Base-by-base conservation (phyloP, 1,140 invertebrate species). In the Drosophila repletoides region DNA sequence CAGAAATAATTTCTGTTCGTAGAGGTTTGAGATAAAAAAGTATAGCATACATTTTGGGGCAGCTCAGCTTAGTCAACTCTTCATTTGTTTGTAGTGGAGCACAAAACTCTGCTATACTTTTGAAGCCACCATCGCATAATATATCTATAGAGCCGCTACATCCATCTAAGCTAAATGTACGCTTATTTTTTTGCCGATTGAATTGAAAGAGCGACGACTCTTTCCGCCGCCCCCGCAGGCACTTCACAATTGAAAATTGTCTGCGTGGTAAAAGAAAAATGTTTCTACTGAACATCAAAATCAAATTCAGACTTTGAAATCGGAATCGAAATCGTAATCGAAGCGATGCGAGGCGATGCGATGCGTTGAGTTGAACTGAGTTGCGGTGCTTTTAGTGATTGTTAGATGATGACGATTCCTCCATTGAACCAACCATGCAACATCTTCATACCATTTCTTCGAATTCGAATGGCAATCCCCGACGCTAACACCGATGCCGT, bases 201-300 rank as follows among this genome's bases (percentile, higher is more conserved):
- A 61, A 86, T 86, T 79, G 80, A 75, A 79, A 12, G 21, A 67
- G 43, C 59, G 73, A 73, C 59, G 58, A 56, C 40, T 52, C 73
- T 53, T 55, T 45, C 19, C 22, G 22, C 10, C 14, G 22, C 17
- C 17, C 4, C 19, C 9, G 21, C 36, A 29, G 34, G 53, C 68
- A 79, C 74, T 83, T 84, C 49, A 49, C 66, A 66, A 84, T 84
- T 84, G 79, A 79, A 86, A 79, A 84, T 75, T 74, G 80, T 83
- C 64, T 76, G 79, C 79, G 79, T 73, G 65, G 69, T 70, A 77
- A 70, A 61, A 38, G 76, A 64, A 70, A 72, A 80, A 80, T 80
- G 76, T 68, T 74, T 61, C 56, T 24, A 56, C 68, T 24, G 40
- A 56, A 36, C 63, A 46, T 24, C 60, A 49, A 59, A 67, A 60